These are phyloP conservation scores for Oceanodroma tethys DNA, from an alignment of 2,113 vertebrate genomes.

Conservation along the genomic window DNA sequence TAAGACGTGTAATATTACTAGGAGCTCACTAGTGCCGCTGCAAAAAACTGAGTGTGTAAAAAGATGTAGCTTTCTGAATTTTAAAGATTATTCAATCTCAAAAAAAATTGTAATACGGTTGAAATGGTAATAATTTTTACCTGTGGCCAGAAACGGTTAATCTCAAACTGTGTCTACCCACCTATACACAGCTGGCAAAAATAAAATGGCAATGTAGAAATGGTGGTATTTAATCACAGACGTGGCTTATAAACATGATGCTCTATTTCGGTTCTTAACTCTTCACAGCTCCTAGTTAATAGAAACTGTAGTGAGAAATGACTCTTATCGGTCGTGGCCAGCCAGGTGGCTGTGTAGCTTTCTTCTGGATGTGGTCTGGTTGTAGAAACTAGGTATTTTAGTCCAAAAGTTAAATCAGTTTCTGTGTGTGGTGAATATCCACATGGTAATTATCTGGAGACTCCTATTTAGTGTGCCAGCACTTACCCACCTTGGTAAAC, in stretches of 20 bases:
- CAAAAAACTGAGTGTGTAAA: background rate
- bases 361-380: background rate
- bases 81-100: background rate
- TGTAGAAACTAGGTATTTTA: background rate
- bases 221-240: background rate
- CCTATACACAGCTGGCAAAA: background rate
- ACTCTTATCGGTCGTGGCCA: rapidly evolving
- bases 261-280: background rate
- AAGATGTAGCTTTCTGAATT: background rate
- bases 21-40: background rate
- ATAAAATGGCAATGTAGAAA: background rate
- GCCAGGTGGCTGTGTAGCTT: background rate
- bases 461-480: background rate
- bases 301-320: background rate
- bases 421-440: background rate
- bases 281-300: background rate
- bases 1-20: background rate
- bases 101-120: background rate
- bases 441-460: background rate
- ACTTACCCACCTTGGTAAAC: background rate
- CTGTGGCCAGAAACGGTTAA: background rate
- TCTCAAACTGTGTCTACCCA: background rate
- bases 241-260: background rate
- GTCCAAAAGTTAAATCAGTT: background rate
- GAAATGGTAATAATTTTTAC: background rate